Percentiles rank a stretch among this genome's conserved stretches.
Conservation (phyloP, 1,140 invertebrate species). For the Rhagoletis zephyria region DNA sequence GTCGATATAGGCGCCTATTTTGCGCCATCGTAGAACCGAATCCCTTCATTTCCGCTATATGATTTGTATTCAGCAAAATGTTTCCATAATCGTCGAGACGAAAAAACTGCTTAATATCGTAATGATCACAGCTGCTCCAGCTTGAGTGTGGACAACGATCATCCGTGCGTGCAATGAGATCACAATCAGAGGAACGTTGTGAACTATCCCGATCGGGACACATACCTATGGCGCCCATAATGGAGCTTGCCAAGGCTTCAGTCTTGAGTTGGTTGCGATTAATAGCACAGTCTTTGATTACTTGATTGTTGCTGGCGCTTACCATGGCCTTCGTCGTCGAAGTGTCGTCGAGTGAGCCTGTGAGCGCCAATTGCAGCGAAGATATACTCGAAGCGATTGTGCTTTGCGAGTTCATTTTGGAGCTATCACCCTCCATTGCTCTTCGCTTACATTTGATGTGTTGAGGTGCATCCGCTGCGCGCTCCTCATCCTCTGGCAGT, state of each 20-base stretch:
- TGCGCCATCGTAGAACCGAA: conserved; percentile 61
- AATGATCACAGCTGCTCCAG: conserved; percentile 68
- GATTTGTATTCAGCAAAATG: conserved; percentile 69
- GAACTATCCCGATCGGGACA: conserved; percentile 61
- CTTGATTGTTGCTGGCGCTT: conserved; percentile 60
- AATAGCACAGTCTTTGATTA: conserved; percentile 70
- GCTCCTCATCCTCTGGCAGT: not conserved
- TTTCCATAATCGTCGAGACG: conserved; percentile 71
- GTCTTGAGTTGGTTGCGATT: conserved; percentile 70
- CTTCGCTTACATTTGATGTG: not conserved
- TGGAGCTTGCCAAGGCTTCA: conserved; percentile 69
- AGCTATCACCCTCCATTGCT: not conserved
- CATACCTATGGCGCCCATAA: conserved; percentile 70
- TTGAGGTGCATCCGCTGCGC: not conserved
- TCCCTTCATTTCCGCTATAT: conserved; percentile 67
- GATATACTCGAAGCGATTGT: conserved; percentile 10
- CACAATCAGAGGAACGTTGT: conserved; percentile 45
- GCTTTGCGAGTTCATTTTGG: not conserved
- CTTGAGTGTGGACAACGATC: conserved; percentile 64
- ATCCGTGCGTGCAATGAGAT: conserved; percentile 48
- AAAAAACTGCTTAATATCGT: conserved; percentile 72
- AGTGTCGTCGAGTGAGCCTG: not conserved
- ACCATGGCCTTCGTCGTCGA: not conserved
- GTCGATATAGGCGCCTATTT: conserved; percentile 65
- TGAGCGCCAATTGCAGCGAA: not conserved